Evolutionary conservation across 1,140 invertebrate species (phyloP).

Genomic region (Drosophila cardini): DNA sequence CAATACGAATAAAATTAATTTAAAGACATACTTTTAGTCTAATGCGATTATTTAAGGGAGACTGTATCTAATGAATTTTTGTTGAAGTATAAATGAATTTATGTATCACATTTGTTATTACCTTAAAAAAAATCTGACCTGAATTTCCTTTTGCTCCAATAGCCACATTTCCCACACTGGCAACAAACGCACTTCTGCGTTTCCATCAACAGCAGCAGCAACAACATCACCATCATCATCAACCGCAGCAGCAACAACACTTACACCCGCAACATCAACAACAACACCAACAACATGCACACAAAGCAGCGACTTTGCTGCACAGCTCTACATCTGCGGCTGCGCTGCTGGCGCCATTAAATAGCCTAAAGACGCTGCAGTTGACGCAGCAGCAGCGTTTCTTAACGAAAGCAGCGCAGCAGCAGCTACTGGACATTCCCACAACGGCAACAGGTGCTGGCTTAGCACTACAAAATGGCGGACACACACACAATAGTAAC

Average conservation of each 20-base stretch:
- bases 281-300: conserved; percentile 44
- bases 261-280: conserved; percentile 48
- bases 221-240: conserved; percentile 51
- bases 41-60: too few species aligned
- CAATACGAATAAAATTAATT: too few species aligned
- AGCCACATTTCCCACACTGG: conserved; percentile 67
- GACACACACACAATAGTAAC: conserved; percentile 17
- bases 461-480: conserved; percentile 44
- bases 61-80: too few species aligned
- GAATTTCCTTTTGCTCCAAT: background rate
- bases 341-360: conserved; percentile 59
- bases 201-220: conserved; percentile 77
- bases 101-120: too few species aligned
- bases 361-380: conserved; percentile 63
- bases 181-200: conserved; percentile 67
- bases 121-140: too few species aligned
- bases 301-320: conserved; percentile 39
- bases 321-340: conserved; percentile 33
- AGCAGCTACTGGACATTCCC: conserved; percentile 56
- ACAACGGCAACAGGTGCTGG: conserved; percentile 32
- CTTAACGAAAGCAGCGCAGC: conserved; percentile 48
- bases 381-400: conserved; percentile 66
- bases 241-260: conserved; percentile 45
- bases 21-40: too few species aligned
- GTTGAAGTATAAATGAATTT: too few species aligned